phyloP scores from a whole-genome alignment of 2,797 vertebrate genomes.

The Lycodopsis pacificus region DNA sequence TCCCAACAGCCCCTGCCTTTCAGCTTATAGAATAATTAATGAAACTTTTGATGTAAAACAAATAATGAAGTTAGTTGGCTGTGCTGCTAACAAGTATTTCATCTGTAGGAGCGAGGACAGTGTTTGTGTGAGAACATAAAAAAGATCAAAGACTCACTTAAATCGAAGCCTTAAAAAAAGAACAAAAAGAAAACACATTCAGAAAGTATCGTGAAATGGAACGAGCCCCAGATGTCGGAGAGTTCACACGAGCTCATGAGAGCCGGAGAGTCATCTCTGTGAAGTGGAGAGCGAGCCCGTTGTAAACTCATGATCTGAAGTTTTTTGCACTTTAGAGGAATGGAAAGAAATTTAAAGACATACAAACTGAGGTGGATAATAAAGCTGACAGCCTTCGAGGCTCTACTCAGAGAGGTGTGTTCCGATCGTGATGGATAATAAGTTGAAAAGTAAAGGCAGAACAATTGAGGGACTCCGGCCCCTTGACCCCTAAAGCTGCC shows the following conservation, averaged over 20 bases:
- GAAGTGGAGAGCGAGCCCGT: constrained; percentile 40
- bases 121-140: constrained; percentile 74
- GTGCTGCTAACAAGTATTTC: constrained; percentile 74
- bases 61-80: constrained; percentile 71
- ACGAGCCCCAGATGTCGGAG: constrained; percentile 62
- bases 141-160: constrained; percentile 74
- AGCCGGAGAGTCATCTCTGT: constrained; percentile 49
- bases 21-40: constrained; percentile 81
- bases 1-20: constrained; percentile 38
- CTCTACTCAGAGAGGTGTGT: neutral
- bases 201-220: constrained; percentile 74
- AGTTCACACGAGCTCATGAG: constrained; percentile 57
- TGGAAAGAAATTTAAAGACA: constrained; percentile 43
- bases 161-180: constrained; percentile 63
- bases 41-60: constrained; percentile 80
- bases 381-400: constrained; percentile 21
- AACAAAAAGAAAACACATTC: constrained; percentile 51
- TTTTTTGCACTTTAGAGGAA: constrained; percentile 61
- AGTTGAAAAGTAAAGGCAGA: constrained; percentile 11
- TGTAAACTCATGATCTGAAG: constrained; percentile 64
- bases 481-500: constrained; percentile 27
- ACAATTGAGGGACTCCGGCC: neutral
- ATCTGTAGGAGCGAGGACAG: constrained; percentile 60
- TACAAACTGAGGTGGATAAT: constrained; percentile 27
- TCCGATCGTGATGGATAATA: neutral